Percentiles rank a stretch among this genome's conserved stretches.
Conservation (phyloP, 2,797 vertebrate genomes). For the Alauda arvensis region DNA sequence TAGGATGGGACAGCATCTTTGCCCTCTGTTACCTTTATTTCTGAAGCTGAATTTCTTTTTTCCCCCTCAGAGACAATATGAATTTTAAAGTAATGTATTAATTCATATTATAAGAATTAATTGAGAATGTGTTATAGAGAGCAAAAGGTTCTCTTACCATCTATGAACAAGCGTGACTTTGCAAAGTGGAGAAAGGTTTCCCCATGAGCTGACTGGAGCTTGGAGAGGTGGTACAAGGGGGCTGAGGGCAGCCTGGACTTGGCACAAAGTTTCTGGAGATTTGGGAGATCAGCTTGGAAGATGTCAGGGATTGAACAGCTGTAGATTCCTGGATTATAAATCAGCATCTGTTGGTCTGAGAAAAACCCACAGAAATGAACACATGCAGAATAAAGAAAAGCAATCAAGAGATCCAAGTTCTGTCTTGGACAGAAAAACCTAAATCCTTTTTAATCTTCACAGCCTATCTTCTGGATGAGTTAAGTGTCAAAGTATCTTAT, state of each 20-base stretch:
- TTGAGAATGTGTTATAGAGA: neutral
- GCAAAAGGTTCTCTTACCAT: constrained; percentile 74
- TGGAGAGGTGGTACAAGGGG: constrained; percentile 59
- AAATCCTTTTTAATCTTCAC: neutral
- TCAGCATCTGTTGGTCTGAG: constrained; percentile 82
- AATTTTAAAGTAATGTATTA: neutral
- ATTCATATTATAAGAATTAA: neutral
- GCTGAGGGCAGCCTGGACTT: constrained; percentile 53
- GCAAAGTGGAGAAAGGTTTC: constrained; percentile 85
- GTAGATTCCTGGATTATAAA: constrained; percentile 84
- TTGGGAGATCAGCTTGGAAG: constrained; percentile 74
- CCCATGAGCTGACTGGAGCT: constrained; percentile 76
- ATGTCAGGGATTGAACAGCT: constrained; percentile 83
- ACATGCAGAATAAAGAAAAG: neutral
- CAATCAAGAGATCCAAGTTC: neutral
- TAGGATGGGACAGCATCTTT: neutral
- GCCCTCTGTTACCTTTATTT: neutral
- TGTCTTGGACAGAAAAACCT: neutral
- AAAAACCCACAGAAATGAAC: constrained; percentile 14
- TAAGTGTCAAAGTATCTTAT: neutral
- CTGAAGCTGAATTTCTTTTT: neutral
- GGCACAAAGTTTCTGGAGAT: constrained; percentile 77
- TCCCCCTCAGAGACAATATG: neutral
- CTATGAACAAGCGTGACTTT: constrained; percentile 81
- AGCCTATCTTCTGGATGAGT: neutral